Percentiles rank a stretch among this genome's conserved stretches.
Evolutionary conservation across 2,888 invertebrate species (phyloP).

Genomic region (Octonoba sinensis): DNA sequence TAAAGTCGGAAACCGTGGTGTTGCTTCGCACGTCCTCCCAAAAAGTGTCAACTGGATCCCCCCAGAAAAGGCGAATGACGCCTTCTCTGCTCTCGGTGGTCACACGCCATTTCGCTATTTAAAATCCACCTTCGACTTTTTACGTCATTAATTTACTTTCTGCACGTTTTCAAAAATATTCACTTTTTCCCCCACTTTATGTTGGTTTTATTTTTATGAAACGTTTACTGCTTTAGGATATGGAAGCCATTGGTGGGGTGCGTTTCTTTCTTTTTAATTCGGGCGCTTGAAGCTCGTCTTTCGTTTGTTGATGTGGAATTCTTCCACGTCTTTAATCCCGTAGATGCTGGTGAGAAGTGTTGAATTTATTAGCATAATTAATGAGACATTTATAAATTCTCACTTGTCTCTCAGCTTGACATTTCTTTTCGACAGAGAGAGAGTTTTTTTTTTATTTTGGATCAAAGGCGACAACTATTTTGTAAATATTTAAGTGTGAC

Average conservation of each 20-base stretch:
- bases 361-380: conserved; percentile 22
- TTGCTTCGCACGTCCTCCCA: conserved; percentile 21
- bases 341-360: not conserved
- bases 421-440: too few species aligned
- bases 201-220: not conserved
- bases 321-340: not conserved
- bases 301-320: not conserved
- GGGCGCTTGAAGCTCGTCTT: not conserved
- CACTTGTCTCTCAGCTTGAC: not conserved
- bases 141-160: conserved; percentile 54
- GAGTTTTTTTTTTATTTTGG: conserved; percentile 10
- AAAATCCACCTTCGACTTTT: conserved; percentile 35
- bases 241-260: conserved; percentile 5
- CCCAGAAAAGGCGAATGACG: conserved; percentile 25
- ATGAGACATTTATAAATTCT: conserved; percentile 4
- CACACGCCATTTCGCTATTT: conserved; percentile 58
- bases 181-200: conserved; percentile 4
- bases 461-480: too few species aligned
- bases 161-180: conserved; percentile 6
- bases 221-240: conserved; percentile 46
- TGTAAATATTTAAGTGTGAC: too few species aligned
- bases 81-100: conserved; percentile 28
- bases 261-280: not conserved
- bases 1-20: not conserved
- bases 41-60: conserved; percentile 42